Evolutionary conservation across 2,888 invertebrate species (phyloP).

Genomic region (Hybos culiciformis): DNA sequence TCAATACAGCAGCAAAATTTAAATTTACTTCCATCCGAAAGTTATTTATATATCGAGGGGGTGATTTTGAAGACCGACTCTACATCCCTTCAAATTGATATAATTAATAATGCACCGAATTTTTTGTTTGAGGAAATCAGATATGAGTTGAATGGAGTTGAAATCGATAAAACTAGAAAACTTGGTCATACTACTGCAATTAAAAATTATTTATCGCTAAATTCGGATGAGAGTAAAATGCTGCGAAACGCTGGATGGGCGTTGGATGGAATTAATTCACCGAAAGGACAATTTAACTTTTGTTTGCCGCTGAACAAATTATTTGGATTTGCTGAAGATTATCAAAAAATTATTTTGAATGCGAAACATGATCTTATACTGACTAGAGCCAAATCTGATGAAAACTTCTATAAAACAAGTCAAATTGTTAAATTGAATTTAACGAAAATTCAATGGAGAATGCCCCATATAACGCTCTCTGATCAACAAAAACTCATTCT

Average conservation of each 20-base stretch:
- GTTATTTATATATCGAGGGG: slow-evolving; percentile 18
- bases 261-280: background rate
- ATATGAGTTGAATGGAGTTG: slow-evolving; percentile 23
- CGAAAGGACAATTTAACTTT: background rate
- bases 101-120: slow-evolving; percentile 19
- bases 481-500: slow-evolving; percentile 20
- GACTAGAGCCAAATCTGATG: slow-evolving; percentile 15
- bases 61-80: slow-evolving; percentile 11
- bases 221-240: slow-evolving; percentile 17
- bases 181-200: slow-evolving; percentile 23
- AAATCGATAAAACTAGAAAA: slow-evolving; percentile 22
- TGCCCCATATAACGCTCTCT: slow-evolving; percentile 13
- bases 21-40: slow-evolving; percentile 20
- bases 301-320: background rate
- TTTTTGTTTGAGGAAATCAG: slow-evolving; percentile 22
- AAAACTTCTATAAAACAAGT: slow-evolving; percentile 14
- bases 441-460: slow-evolving; percentile 17
- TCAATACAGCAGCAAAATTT: slow-evolving; percentile 21
- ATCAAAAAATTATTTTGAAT: slow-evolving; percentile 2
- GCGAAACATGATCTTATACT: slow-evolving; percentile 4
- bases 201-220: slow-evolving; percentile 24
- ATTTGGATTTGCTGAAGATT: no score
- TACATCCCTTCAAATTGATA: slow-evolving; percentile 10
- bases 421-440: slow-evolving; percentile 13
- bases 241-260: no score